A percentile compares a stretch with the other conserved stretches of the same genome.
Conservation (phyloP, 2,888 invertebrate genomes). For the Heliconius hortense region DNA sequence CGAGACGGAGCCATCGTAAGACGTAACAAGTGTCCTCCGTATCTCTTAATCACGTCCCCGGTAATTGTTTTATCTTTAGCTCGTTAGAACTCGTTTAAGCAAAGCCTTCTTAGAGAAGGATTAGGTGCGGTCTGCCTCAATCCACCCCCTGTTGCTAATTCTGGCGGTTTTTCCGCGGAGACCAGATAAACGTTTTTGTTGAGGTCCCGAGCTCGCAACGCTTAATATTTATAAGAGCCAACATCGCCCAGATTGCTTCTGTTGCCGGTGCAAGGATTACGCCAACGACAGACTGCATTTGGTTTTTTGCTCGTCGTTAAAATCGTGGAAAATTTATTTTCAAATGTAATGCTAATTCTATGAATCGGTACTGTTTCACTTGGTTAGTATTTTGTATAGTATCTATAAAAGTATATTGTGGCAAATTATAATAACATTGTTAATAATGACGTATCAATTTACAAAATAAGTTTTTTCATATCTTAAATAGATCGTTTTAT, state of each 20-base stretch:
- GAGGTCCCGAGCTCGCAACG: conserved; percentile 63
- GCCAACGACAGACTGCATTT: conserved; percentile 61
- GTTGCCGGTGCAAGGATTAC: conserved; percentile 70
- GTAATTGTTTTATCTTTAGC: conserved; percentile 83
- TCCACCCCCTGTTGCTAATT: conserved; percentile 80
- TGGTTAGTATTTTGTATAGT: not conserved
- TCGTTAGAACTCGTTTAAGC: conserved; percentile 83
- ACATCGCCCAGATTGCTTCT: conserved; percentile 67
- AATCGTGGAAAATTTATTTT: conserved; percentile 61
- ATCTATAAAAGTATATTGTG: not conserved
- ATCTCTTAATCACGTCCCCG: conserved; percentile 80
- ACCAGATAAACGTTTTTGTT: conserved; percentile 81
- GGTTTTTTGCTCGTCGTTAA: conserved; percentile 59
- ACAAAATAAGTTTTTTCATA: not conserved
- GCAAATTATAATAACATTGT: not conserved
- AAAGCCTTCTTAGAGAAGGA: conserved; percentile 83
- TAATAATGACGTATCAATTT: not conserved
- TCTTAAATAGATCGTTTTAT: not conserved
- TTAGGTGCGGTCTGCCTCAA: conserved; percentile 81
- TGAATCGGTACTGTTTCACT: conserved; percentile 17
- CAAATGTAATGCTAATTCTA: conserved; percentile 40
- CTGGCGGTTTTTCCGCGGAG: conserved; percentile 79
- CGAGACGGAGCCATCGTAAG: conserved; percentile 60
- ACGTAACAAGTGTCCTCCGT: conserved; percentile 80
- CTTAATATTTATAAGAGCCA: conserved; percentile 79